Base-by-base conservation (phyloP, 2,113 vertebrate genomes). In the Dasyornis broadbenti region DNA sequence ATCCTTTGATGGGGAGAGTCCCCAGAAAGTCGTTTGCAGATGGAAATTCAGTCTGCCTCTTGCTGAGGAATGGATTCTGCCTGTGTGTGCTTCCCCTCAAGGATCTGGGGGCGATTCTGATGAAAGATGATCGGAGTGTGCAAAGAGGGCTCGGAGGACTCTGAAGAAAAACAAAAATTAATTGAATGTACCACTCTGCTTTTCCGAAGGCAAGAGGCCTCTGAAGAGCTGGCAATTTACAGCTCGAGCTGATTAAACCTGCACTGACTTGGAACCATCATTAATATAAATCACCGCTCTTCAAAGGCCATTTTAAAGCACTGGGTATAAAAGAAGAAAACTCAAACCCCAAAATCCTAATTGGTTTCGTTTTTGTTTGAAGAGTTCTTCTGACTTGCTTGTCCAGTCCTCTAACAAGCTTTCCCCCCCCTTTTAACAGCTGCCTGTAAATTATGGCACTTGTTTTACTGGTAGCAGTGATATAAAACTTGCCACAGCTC, bases 361-460 rank as follows among this genome's bases (percentile, higher is more conserved):
- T 95, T 92, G 89, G 56, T 95, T 94, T 94, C 86, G 33, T 89
- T 95, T 92, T 65, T 11, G 49, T 94, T 95, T 89, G 89, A 95
- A 94, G 95, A 76, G 73, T 82, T 94, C 66, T 39, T 88, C 89
- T 94, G 83, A 69, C 89, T 94, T 86, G 86, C 63, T 82, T 91
- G 89, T 92, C 90, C 89, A 91, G 69, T 35, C 89, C 21, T 92
- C 69, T 92, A 69, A 91, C 86, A 92, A 82, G 81, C 69, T 94
- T 86, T 49, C 52, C 40, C n/a, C 45, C 24, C 39, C 69, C 37
- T 94, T 92, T 95, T 91, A 87, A 82, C 95, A 96, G 89, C 94
- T 96, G 92, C 81, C 77, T 94, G 45, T 95, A 92, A 95, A 95
- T 89, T 40, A 89, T 69, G 70, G 86, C 89, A 92, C 92, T 84